phyloP scores from a whole-genome alignment of 2,113 vertebrate genomes.

The Pomatostomus ruficeps region DNA sequence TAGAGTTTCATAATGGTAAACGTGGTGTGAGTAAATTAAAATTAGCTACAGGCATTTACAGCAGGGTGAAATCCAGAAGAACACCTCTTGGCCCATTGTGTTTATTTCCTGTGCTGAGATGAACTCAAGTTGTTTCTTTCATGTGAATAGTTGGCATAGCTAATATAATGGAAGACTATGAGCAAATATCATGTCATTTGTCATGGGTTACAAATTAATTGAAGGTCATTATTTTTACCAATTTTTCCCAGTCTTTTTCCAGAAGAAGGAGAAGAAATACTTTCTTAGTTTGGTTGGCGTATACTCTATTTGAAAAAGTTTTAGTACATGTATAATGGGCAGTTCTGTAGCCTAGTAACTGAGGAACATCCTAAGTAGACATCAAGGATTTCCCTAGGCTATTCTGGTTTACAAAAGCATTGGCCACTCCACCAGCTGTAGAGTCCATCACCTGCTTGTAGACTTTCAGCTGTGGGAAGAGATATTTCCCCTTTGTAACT shows the following conservation, averaged over 20 bases:
- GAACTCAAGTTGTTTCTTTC: not conserved
- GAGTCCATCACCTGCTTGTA: not conserved
- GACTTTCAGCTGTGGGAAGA: not conserved
- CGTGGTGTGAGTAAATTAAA: not conserved
- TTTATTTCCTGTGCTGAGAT: not conserved
- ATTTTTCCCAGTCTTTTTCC: not conserved
- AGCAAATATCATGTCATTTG: not conserved
- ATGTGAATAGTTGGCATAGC: not conserved
- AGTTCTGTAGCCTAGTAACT: not conserved
- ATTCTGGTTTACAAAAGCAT: not conserved
- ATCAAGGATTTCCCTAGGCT: not conserved
- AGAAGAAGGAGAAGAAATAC: not conserved
- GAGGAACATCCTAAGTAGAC: not conserved
- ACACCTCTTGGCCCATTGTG: rapidly evolving
- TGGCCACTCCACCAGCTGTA: not conserved
- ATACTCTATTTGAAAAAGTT: not conserved
- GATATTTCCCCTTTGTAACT: not conserved
- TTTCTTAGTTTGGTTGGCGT: not conserved
- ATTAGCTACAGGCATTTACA: not conserved
- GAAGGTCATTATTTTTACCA: not conserved
- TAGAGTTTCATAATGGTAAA: not conserved
- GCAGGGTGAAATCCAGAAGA: not conserved
- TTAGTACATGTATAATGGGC: not conserved
- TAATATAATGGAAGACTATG: not conserved
- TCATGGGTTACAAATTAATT: not conserved